Evolutionary conservation across 2,888 invertebrate species (phyloP).

Genomic region (Drosophila falleni): DNA sequence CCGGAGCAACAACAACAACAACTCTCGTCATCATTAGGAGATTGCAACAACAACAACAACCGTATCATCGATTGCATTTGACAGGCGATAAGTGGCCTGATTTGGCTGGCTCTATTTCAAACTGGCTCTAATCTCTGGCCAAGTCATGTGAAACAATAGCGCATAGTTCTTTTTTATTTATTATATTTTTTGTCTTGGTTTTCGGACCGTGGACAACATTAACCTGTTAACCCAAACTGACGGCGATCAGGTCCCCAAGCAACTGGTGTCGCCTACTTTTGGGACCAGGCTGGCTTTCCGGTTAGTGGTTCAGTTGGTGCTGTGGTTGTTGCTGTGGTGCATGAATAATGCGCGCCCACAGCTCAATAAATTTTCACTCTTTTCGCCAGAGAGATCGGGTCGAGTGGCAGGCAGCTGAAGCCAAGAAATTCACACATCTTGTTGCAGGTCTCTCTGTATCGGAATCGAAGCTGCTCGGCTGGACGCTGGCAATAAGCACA

Average conservation of each 20-base stretch:
- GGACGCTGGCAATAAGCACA: constrained; percentile 53
- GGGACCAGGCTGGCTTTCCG: constrained; percentile 38
- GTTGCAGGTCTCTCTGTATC: constrained; percentile 44
- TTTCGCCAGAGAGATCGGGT: constrained; percentile 66
- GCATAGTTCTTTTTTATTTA: constrained; percentile 42
- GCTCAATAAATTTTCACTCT: constrained; percentile 85
- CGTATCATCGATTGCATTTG: constrained; percentile 65
- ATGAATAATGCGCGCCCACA: constrained; percentile 85
- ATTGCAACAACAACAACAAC: constrained; percentile 28
- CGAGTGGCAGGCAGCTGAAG: constrained; percentile 51
- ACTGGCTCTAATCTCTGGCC: constrained; percentile 12
- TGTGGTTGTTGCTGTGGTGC: constrained; percentile 47
- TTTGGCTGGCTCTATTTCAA: constrained; percentile 48
- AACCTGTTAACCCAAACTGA: constrained; percentile 84
- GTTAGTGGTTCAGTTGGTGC: constrained; percentile 50
- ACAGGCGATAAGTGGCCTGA: constrained; percentile 75
- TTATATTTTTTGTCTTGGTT: constrained; percentile 4
- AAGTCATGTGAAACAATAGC: constrained; percentile 69
- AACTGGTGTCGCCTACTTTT: constrained; percentile 76
- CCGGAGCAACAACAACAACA: constrained; percentile 35
- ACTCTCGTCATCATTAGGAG: constrained; percentile 61
- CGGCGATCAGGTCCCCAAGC: constrained; percentile 72
- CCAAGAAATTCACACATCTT: constrained; percentile 76
- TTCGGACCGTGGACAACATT: constrained; percentile 67
- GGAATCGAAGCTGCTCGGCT: constrained; percentile 24